A percentile compares a stretch with the other conserved stretches of the same genome.
phyloP scores from a whole-genome alignment of 2,113 vertebrate species.

The Gyps fulvus region DNA sequence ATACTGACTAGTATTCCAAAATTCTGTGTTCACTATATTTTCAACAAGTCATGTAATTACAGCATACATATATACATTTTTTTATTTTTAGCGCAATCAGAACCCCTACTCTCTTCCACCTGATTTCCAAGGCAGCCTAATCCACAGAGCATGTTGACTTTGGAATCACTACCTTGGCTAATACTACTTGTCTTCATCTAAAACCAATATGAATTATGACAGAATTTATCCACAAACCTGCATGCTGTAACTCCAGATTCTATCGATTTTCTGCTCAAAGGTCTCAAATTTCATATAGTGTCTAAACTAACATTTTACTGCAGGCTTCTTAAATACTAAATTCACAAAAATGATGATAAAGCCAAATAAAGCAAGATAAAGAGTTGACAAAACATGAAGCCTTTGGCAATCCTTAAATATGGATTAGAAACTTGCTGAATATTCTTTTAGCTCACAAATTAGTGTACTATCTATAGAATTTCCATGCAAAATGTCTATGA shows the following conservation, averaged over 20 bases:
- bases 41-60: neutral
- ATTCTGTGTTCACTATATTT: neutral
- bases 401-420: neutral
- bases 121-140: neutral
- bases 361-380: neutral
- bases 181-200: neutral
- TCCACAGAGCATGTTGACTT: neutral
- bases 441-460: neutral
- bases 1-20: neutral
- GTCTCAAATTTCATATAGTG: neutral
- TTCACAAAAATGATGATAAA: neutral
- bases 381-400: neutral
- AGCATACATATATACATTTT: neutral
- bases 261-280: neutral
- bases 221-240: neutral
- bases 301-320: neutral
- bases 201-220: neutral
- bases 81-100: neutral
- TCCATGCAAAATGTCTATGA: neutral
- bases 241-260: neutral
- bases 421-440: neutral
- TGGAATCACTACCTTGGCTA: neutral
- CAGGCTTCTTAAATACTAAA: neutral
- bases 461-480: neutral
- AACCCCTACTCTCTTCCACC: neutral